Conservation (phyloP, 2,888 invertebrate genomes). For the Perithous albicinctus region DNA sequence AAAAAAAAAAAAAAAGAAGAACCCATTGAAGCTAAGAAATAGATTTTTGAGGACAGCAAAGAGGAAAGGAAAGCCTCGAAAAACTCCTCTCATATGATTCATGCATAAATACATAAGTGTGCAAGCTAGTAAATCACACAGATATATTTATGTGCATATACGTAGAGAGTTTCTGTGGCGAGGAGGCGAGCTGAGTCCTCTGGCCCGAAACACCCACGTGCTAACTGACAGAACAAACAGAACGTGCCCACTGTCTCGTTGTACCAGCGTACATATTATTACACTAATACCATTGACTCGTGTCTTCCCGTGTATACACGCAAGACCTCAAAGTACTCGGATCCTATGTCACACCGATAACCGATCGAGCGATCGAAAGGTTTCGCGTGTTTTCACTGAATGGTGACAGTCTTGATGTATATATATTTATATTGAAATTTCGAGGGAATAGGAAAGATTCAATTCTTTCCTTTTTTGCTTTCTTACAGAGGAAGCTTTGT, state of each 20-base stretch:
- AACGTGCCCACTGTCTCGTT: slow-evolving; percentile 46
- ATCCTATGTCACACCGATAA: slow-evolving; percentile 35
- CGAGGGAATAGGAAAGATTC: no score
- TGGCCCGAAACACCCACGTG: slow-evolving; percentile 57
- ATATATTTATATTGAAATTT: no score
- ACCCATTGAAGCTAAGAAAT: neutral
- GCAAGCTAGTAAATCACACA: slow-evolving; percentile 17
- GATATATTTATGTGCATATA: slow-evolving; percentile 13
- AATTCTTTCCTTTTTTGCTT: no score
- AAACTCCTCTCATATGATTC: slow-evolving; percentile 4
- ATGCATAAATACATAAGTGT: slow-evolving; percentile 13
- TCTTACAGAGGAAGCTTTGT: no score
- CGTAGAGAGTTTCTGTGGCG: slow-evolving; percentile 31
- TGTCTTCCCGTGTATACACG: slow-evolving; percentile 28
- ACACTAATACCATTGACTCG: slow-evolving; percentile 21
- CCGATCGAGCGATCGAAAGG: slow-evolving; percentile 19
- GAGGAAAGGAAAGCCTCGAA: neutral
- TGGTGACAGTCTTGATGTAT: no score
- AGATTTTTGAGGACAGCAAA: neutral
- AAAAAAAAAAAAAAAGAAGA: neutral
- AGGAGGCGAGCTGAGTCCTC: slow-evolving; percentile 40
- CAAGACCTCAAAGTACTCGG: slow-evolving; percentile 47
- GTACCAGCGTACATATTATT: slow-evolving; percentile 31
- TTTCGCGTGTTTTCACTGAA: no score
- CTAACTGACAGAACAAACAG: slow-evolving; percentile 58